phyloP scores from a whole-genome alignment of 2,888 invertebrate species.

The Formica aserva region DNA sequence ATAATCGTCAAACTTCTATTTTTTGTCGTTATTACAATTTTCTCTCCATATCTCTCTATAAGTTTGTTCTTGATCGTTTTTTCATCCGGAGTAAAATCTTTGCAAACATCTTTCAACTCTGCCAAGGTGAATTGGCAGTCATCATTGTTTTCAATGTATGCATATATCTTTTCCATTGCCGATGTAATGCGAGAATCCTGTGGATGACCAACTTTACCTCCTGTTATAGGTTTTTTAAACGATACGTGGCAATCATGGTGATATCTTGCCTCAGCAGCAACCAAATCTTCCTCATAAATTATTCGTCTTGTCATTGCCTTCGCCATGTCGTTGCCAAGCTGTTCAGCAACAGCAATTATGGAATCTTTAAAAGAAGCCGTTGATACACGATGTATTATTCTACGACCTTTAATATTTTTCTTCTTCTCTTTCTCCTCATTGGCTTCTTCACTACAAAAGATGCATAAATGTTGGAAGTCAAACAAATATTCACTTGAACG shows the following conservation, averaged over 20 bases:
- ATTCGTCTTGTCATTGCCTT: neutral
- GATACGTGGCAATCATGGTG: neutral
- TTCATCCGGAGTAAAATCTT: neutral
- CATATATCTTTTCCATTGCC: neutral
- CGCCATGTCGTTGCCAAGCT: neutral
- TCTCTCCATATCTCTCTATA: neutral
- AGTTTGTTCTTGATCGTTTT: neutral
- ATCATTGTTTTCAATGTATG: conserved; percentile 5
- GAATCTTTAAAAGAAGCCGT: neutral
- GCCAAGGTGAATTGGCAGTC: neutral
- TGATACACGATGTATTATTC: neutral
- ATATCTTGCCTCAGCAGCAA: neutral
- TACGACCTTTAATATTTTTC: neutral
- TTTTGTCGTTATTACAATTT: neutral
- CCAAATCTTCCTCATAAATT: neutral
- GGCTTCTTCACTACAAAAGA: neutral
- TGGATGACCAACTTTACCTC: conserved; percentile 9
- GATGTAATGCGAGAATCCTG: neutral
- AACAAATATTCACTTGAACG: too few species aligned
- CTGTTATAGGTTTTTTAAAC: neutral
- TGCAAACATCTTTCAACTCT: neutral
- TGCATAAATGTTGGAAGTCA: too few species aligned
- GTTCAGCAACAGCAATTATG: neutral
- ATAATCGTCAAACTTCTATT: neutral
- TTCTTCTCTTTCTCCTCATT: neutral